These are phyloP conservation scores for Ochotona princeps DNA, from an alignment of 2,113 vertebrate genomes.

Conservation along the genomic window DNA sequence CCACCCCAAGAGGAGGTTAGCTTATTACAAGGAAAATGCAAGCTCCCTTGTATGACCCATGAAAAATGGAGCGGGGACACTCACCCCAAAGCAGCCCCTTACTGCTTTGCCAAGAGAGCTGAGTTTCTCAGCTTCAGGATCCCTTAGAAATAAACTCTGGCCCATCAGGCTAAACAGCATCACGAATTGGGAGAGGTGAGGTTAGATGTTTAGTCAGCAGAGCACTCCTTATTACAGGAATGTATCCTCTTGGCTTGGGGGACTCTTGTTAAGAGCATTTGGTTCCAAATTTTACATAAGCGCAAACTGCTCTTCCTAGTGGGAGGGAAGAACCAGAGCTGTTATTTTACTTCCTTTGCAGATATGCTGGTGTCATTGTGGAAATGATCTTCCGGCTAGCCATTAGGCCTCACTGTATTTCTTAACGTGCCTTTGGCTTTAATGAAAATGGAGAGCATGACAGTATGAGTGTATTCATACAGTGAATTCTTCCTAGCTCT, in stretches of 20 bases:
- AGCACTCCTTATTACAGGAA: not conserved
- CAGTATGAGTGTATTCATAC: constrained; percentile 71
- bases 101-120: not conserved
- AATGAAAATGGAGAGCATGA: constrained; percentile 69
- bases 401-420: constrained; percentile 63
- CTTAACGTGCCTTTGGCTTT: constrained; percentile 59
- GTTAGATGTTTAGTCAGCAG: not conserved
- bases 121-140: not conserved
- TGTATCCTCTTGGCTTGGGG: not conserved
- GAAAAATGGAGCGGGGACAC: not conserved
- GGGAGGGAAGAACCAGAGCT: constrained; percentile 22
- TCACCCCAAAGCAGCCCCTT: not conserved
- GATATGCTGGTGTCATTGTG: constrained; percentile 57
- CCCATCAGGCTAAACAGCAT: not conserved
- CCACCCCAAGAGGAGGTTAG: not conserved
- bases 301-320: constrained; percentile 23
- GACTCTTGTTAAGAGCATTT: not conserved
- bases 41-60: not conserved
- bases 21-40: not conserved
- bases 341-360: constrained; percentile 43
- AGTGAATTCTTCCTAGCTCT: constrained; percentile 66
- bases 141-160: not conserved
- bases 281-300: constrained; percentile 42
- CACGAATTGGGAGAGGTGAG: not conserved
- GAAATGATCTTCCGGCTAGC: constrained; percentile 53